phyloP scores from a whole-genome alignment of 2,888 invertebrate species.

The Papilio demoleus region DNA sequence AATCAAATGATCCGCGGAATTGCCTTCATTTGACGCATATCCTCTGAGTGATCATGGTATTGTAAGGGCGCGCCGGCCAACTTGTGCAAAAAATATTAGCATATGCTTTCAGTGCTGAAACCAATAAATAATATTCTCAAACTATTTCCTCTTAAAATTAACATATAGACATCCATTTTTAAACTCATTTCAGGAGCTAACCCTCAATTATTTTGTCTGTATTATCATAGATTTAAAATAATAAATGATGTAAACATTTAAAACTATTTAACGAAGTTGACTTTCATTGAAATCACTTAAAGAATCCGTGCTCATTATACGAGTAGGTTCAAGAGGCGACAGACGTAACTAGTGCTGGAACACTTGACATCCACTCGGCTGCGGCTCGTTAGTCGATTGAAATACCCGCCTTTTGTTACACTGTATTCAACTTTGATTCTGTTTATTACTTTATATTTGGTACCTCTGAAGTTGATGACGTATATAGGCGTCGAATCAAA shows the following conservation, averaged over 20 bases:
- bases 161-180: too few relatives aligned
- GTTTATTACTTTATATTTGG: slow-evolving; percentile 1
- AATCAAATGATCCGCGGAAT: too few relatives aligned
- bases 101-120: too few relatives aligned
- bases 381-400: slow-evolving; percentile 27
- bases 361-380: slow-evolving; percentile 20
- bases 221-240: neutral
- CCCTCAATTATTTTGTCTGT: neutral
- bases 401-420: slow-evolving; percentile 12
- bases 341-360: slow-evolving; percentile 4
- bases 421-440: neutral
- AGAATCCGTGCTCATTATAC: slow-evolving; percentile 25
- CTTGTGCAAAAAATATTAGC: too few relatives aligned
- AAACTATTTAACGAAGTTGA: slow-evolving; percentile 21
- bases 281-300: slow-evolving; percentile 10
- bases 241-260: neutral
- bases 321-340: slow-evolving; percentile 16
- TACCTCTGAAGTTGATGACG: neutral
- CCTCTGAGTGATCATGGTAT: too few relatives aligned
- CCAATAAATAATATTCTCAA: too few relatives aligned
- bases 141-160: too few relatives aligned
- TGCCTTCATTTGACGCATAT: too few relatives aligned
- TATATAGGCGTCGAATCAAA: too few relatives aligned
- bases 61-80: too few relatives aligned
- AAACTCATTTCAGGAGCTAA: neutral